These are phyloP conservation scores for Erithacus rubecula DNA, from an alignment of 2,797 vertebrate genomes.

Conservation along the genomic window DNA sequence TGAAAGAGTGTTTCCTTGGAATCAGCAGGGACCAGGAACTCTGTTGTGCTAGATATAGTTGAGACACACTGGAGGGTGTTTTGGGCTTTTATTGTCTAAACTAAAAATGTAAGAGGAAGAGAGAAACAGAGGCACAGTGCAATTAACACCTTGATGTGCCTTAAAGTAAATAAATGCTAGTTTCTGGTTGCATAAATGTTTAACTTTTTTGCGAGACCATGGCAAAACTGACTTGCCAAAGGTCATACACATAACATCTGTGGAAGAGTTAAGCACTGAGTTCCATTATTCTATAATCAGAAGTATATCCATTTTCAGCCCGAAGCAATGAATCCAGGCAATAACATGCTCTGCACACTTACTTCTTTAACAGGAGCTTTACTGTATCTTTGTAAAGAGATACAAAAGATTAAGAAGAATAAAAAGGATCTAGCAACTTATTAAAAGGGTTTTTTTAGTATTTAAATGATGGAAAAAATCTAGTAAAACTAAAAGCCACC, in stretches of 20 bases:
- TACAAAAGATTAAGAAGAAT: background rate
- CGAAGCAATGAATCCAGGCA: background rate
- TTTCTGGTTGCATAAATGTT: background rate
- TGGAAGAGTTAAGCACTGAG: background rate
- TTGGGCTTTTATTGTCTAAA: background rate
- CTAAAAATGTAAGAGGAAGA: background rate
- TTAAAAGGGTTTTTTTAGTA: background rate
- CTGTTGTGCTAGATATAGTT: background rate
- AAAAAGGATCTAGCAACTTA: background rate
- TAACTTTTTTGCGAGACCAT: background rate
- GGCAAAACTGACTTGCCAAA: background rate
- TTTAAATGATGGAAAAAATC: background rate
- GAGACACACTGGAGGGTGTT: background rate
- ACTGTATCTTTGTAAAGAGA: background rate
- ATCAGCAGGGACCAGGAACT: conserved; percentile 17
- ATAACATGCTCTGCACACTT: background rate
- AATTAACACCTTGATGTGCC: background rate
- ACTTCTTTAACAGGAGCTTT: background rate
- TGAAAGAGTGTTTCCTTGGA: background rate
- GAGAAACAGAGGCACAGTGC: background rate
- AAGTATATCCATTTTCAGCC: background rate
- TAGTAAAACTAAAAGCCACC: background rate
- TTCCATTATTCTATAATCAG: background rate
- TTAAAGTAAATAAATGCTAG: background rate
- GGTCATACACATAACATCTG: background rate